Base-by-base conservation (phyloP, 2,888 invertebrate genomes). In the Penaeus monodon region DNA sequence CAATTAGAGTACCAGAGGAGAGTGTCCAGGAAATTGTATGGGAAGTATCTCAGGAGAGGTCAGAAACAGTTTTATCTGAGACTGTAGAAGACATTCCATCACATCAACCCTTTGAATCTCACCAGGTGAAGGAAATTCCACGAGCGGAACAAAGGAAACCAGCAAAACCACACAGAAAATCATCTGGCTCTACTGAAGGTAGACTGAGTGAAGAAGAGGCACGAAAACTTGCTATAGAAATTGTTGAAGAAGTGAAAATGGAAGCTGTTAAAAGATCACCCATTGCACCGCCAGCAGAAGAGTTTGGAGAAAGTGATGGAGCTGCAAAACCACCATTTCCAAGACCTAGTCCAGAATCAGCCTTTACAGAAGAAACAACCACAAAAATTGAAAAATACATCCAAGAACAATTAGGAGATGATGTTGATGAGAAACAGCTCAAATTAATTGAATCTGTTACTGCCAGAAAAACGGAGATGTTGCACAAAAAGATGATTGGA, bases 1-100 rank as follows among this genome's bases (percentile, higher is more conserved):
- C 90, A 24, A 88, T 90, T 38, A 76, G 79, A 74, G 87, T 88
- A 57, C 90, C 88, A 64, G 85, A 90, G 63, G 90, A 90, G 83
- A 88, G 78, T 63, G 80, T 90, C 27, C 83, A 88, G 80, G 88
- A 90, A 33, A 83, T 90, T 73, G 88, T 90, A 14, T 90, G 90
- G 90, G 90, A 90, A 77, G 90, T 87, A 24, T 90, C 88, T 44
- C 90, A 90, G 66, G 88, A 90, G 84, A 81, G 83, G 49, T 90
- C 90, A 29, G 90, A 90, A 70, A 81, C 78, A 29, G 79, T 86
- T 12, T 70, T 88, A 27, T 87, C 87, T 17, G 90, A 90, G 76
- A 90, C 88, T 44, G 90, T 90, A 22, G 77, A 88, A 29, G 86
- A 88, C 38, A 90, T 90, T 64, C 88, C 89, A 27, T 14, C 57